Percentiles rank a stretch among this genome's conserved stretches.
Evolutionary conservation across 2,113 vertebrate species (phyloP).

Genomic region (Neodon shergylaensis): DNA sequence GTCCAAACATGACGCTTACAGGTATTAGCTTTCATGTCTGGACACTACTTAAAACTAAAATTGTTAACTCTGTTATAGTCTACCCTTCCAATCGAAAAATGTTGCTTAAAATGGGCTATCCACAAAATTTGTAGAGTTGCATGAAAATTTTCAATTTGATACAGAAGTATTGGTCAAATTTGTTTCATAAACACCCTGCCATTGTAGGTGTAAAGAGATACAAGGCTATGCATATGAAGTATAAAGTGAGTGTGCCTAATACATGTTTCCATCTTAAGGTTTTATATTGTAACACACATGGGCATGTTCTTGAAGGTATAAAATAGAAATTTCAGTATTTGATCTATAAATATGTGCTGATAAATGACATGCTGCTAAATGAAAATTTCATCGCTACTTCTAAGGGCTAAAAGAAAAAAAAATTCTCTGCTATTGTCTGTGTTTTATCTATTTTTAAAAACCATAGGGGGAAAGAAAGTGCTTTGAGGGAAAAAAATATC

Average conservation of each 20-base stretch:
- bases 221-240: not conserved
- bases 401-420: conserved; percentile 55
- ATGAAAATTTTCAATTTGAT: conserved; percentile 48
- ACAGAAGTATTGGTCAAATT: conserved; percentile 48
- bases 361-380: conserved; percentile 68
- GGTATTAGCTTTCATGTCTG: conserved; percentile 65
- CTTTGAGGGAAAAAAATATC: conserved; percentile 33
- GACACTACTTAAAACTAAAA: conserved; percentile 67
- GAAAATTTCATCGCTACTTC: conserved; percentile 60
- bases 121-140: conserved; percentile 2
- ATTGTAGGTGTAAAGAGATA: not conserved
- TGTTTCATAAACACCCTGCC: conserved; percentile 1
- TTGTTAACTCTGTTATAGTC: conserved; percentile 62
- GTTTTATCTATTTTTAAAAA: conserved; percentile 76
- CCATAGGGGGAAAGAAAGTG: conserved; percentile 57
- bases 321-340: conserved; percentile 70
- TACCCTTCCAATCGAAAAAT: conserved; percentile 63
- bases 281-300: conserved; percentile 45
- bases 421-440: conserved; percentile 56
- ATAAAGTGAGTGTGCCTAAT: conserved; percentile 5
- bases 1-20: conserved; percentile 72
- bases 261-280: conserved; percentile 36
- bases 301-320: conserved; percentile 40
- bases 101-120: conserved; percentile 34
- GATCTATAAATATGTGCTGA: conserved; percentile 41